These are phyloP conservation scores for Lordiphosa mommai DNA, from an alignment of 1,140 invertebrate species.

Conservation along the genomic window DNA sequence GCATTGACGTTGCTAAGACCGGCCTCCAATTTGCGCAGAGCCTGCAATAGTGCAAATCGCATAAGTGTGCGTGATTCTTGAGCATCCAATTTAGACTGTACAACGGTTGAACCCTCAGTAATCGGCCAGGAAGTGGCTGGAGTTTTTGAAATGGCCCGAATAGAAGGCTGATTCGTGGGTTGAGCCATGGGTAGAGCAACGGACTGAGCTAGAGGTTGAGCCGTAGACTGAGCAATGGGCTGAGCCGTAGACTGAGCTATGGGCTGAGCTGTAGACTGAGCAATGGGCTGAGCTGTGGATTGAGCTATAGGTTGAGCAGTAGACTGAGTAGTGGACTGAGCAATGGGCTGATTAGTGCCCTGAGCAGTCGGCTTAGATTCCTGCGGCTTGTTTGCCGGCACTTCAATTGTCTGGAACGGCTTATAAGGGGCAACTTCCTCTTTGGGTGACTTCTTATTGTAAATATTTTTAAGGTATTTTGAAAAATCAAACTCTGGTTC, in stretches of 20 bases:
- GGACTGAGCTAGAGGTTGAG: no score
- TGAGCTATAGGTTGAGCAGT: not conserved
- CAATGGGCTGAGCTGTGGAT: no score
- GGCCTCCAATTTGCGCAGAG: conserved; percentile 8
- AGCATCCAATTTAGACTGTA: conserved; percentile 8
- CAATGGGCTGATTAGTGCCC: no score
- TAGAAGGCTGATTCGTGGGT: no score
- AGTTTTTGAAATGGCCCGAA: no score
- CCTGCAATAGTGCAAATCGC: conserved; percentile 22
- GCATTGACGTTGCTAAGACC: conserved; percentile 5
- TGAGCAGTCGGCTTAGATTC: not conserved
- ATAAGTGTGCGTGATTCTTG: conserved; percentile 17
- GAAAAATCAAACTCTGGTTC: not conserved
- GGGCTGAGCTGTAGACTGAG: no score
- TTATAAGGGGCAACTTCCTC: conserved; percentile 15
- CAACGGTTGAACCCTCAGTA: not conserved
- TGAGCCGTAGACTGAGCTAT: no score
- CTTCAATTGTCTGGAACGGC: conserved; percentile 30
- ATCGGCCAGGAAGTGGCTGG: not conserved
- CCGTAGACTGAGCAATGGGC: no score
- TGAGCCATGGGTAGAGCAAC: no score
- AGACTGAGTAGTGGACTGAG: not conserved
- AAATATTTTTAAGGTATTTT: not conserved
- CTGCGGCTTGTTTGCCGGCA: not conserved
- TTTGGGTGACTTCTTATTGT: no score